Conservation (phyloP, 1,140 invertebrate genomes). For the Orchesella cincta region DNA sequence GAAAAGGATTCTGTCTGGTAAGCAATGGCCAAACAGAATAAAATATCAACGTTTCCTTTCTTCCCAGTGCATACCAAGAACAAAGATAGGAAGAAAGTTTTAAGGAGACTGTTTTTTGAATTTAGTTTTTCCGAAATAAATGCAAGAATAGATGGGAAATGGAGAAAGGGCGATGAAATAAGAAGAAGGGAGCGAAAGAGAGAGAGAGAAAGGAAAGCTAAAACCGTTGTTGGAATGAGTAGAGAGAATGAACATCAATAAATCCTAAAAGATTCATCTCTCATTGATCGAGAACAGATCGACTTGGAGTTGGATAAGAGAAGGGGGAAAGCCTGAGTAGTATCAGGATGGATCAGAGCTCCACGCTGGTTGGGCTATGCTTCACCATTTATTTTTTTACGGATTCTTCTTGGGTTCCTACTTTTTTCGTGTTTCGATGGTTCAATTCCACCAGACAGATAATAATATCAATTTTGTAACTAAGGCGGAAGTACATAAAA, state of each 20-base stretch:
- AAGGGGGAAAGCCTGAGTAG: neutral
- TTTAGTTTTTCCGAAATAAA: neutral
- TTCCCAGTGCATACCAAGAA: neutral
- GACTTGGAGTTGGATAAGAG: neutral
- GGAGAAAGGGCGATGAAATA: slow-evolving; percentile 20
- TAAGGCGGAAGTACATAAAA: slow-evolving; percentile 12
- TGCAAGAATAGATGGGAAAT: neutral
- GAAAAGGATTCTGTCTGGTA: neutral
- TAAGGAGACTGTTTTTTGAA: neutral
- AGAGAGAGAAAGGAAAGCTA: neutral
- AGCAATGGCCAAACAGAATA: slow-evolving; percentile 4
- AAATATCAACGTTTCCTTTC: slow-evolving; percentile 5
- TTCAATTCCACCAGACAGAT: neutral
- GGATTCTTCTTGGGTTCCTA: neutral
- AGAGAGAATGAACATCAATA: slow-evolving; percentile 18
- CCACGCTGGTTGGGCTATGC: neutral
- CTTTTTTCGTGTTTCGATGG: neutral
- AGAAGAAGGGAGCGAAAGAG: neutral
- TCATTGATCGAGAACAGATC: slow-evolving; percentile 22
- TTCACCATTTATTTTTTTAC: neutral
- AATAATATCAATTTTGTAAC: neutral
- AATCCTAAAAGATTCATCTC: slow-evolving; percentile 26
- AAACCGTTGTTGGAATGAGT: too few species aligned
- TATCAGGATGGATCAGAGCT: neutral
- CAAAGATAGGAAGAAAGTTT: neutral